Evolutionary conservation across 2,888 invertebrate genomes (phyloP), one percentile per base, ranked within the genome.

Genomic region (Cosmorhoe ocellata): DNA sequence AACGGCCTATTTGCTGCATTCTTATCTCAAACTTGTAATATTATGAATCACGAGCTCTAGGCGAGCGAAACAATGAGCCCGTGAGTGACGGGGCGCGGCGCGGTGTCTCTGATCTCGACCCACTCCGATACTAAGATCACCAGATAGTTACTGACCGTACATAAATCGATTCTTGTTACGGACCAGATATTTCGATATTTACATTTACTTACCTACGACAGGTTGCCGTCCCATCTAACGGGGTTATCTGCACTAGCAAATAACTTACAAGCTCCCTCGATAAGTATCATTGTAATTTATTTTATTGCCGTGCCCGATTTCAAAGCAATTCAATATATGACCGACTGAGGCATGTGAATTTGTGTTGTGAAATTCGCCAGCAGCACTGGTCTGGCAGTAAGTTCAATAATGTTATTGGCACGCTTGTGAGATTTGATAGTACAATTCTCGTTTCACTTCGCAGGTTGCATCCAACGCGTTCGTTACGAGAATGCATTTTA

Each of bases 1-100:
- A 83, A 77, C 82, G 87, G 76, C 82, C 85, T 79, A 83, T 84
- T 86, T 83, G 76, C 74, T 79, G 79, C 79, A 80, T 78, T 84
- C 82, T 85, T 84, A 86, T 86, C 86, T 76, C 67, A 71, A 81
- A 79, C 74, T 78, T 78, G 78, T 76, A 76, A 76, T 81, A 74
- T 74, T 66, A 85, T 88, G 87, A 86, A 80, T 87, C 85, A 87
- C 81, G 78, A 63, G 72, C 70, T 79, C 80, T 78, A 72, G 75
- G 68, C 74, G 71, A 71, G 66, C 74, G 75, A 77, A 79, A 86
- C 86, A 87, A 87, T 89, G 78, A 76, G 67, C 66, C 70, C 71
- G 67, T 78, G 84, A 86, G 76, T 82, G 86, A 84, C 83, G 76
- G 81, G 81, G 79, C 74, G 81, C 79, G 81, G 66, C 68, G 73